These are phyloP conservation scores for Meta bourneti DNA, from an alignment of 2,888 invertebrate species.

Conservation along the genomic window DNA sequence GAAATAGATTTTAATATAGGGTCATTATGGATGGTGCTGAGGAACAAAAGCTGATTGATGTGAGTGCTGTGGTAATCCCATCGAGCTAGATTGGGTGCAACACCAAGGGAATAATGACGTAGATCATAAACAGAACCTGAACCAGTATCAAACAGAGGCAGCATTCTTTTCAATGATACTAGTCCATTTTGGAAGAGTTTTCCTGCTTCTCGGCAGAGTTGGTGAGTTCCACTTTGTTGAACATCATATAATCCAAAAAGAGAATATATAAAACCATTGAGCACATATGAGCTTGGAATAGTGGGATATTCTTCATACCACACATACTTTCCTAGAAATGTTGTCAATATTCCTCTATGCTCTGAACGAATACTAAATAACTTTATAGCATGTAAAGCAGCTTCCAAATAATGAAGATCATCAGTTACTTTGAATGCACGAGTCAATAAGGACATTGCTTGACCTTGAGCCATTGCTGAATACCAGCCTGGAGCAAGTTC, in stretches of 20 bases:
- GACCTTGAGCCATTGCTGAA: slow-evolving; percentile 99
- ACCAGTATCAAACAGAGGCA: slow-evolving; percentile 96
- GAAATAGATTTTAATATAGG: slow-evolving; percentile 91
- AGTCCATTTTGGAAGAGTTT: slow-evolving; percentile 91
- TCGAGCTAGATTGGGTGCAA: slow-evolving; percentile 95
- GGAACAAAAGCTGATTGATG: slow-evolving; percentile 91
- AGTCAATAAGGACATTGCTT: slow-evolving; percentile 93
- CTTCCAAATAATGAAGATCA: slow-evolving; percentile 86
- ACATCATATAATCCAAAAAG: slow-evolving; percentile 97
- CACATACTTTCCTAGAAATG: slow-evolving; percentile 90
- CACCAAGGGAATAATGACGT: slow-evolving; percentile 93
- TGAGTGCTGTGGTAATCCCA: slow-evolving; percentile 99
- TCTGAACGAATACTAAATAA: slow-evolving; percentile 88
- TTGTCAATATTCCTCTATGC: slow-evolving; percentile 91
- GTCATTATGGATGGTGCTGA: slow-evolving; percentile 92
- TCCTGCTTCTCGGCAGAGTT: slow-evolving; percentile 82
- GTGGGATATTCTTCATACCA: slow-evolving; percentile 99
- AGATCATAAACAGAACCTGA: slow-evolving; percentile 97
- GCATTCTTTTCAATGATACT: slow-evolving; percentile 90
- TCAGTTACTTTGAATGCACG: slow-evolving; percentile 88
- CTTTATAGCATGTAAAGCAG: slow-evolving; percentile 90
- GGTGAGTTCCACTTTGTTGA: slow-evolving; percentile 82
- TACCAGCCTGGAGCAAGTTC: slow-evolving; percentile 94
- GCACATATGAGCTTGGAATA: slow-evolving; percentile 94
- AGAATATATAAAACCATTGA: slow-evolving; percentile 99